Percentiles rank a stretch among this genome's conserved stretches.
phyloP scores from a whole-genome alignment of 2,888 invertebrate species.

The Microchrysa polita region DNA sequence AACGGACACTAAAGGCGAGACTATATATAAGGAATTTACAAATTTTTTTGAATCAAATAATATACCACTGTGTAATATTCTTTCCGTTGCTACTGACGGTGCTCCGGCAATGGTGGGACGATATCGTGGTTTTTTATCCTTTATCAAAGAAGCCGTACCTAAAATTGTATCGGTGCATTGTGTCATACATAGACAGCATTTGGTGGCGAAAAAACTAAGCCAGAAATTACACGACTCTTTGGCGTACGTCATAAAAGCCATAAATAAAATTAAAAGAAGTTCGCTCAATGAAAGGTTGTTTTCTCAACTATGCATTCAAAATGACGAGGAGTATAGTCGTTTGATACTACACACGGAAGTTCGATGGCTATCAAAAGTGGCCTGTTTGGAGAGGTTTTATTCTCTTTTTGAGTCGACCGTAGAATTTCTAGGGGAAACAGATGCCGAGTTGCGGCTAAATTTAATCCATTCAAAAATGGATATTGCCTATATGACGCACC shows the following conservation, averaged over 20 bases:
- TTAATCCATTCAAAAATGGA: background rate
- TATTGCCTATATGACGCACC: background rate
- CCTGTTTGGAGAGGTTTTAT: no score
- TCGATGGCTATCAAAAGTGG: no score
- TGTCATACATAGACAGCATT: background rate
- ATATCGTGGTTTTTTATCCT: conserved; percentile 8
- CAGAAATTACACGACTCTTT: background rate
- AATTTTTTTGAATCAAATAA: conserved; percentile 11
- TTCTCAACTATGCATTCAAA: background rate
- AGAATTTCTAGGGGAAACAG: background rate
- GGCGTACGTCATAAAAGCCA: background rate
- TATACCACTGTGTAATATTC: conserved; percentile 20
- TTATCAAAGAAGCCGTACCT: background rate
- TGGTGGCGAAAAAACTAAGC: background rate
- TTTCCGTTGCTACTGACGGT: conserved; percentile 32
- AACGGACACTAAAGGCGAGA: conserved; percentile 25
- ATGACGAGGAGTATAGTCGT: conserved; percentile 22
- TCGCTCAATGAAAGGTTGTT: background rate
- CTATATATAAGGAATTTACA: conserved; percentile 11
- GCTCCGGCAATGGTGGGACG: conserved; percentile 34
- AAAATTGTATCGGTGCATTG: background rate
- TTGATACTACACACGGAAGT: background rate
- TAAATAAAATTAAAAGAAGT: background rate
- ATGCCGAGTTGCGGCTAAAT: background rate
- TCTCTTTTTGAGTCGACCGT: background rate